Evolutionary conservation across 2,797 vertebrate species (phyloP), one percentile per base, ranked within the genome.

Genomic region (Sardinella longiceps): DNA sequence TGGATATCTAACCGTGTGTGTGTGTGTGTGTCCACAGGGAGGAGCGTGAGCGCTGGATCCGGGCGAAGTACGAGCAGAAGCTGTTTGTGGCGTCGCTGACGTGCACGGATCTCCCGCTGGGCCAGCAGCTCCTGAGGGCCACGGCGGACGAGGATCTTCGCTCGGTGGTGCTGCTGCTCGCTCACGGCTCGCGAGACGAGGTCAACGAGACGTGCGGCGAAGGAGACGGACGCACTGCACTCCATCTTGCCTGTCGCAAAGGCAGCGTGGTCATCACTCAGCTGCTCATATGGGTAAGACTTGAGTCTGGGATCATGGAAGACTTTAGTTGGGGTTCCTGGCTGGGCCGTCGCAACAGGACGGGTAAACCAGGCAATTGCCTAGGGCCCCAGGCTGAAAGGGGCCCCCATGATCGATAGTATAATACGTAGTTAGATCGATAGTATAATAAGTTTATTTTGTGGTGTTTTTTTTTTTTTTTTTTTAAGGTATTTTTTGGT

Each of bases 1-100:
- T 63, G 60, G 60, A 63, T 63, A 25, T 0, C 58, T 63, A 28
- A 63, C n/a, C 7, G 20, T 30, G 25, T 20, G 20, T 45, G 5
- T 53, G 33, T 53, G 10, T 46, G 28, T 33, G 63, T 43, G 3
- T 7, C 0, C 4, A 18, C 90, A 96, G 95, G 93, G 98, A 99
- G 88, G 98, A 99, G 89, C 95, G 98, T 0, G 98, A 99, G 87
- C 96, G 97, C 7, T 99, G 98, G 98, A 99, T 99, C 91, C 95
- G 98, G n/a, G 98, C 98, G 0, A 99, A 99, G 92, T 99, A 99
- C 0, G 98, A 99, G 91, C 98, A 99, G 95, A 98, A 97, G n/a
- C 95, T 99, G 51, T 99, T 99, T 94, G 92, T 99, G 90, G 96
- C 97, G 0, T 92, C 97, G 0, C 92, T 96, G 89, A 92, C 95